Evolutionary conservation across 1,140 invertebrate species (phyloP).

Genomic region (Aphelenchoides fujianensis): DNA sequence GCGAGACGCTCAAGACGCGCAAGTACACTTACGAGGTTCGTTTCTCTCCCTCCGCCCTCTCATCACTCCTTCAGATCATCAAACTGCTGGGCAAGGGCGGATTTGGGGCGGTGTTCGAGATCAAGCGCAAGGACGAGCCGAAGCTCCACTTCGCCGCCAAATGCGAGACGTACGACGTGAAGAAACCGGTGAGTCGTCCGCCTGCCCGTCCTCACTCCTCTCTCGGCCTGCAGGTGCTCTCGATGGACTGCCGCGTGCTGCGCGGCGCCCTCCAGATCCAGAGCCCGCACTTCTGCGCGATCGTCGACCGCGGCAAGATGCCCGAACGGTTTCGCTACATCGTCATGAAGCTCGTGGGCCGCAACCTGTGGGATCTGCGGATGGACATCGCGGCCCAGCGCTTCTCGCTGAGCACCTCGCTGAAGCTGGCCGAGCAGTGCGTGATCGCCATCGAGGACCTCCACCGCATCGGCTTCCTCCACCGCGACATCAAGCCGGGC

Average conservation of each 20-base stretch:
- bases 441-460: slow-evolving; percentile 51
- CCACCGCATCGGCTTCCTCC: slow-evolving; percentile 30
- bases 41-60: not conserved
- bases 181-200: slow-evolving; percentile 17
- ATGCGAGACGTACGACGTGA: slow-evolving; percentile 29
- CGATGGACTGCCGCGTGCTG: slow-evolving; percentile 33
- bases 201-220: not conserved
- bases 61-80: slow-evolving; percentile 18
- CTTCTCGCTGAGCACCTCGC: slow-evolving; percentile 46
- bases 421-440: slow-evolving; percentile 37
- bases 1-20: slow-evolving; percentile 9
- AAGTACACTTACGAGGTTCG: slow-evolving; percentile 27
- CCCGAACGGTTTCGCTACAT: slow-evolving; percentile 18
- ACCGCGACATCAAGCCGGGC: slow-evolving; percentile 37
- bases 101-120: slow-evolving; percentile 28
- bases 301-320: slow-evolving; percentile 29
- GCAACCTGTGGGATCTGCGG: slow-evolving; percentile 47
- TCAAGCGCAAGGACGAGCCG: slow-evolving; percentile 19
- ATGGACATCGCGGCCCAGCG: slow-evolving; percentile 14
- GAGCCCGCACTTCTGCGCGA: slow-evolving; percentile 27
- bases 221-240: slow-evolving; percentile 2
- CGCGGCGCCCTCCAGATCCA: slow-evolving; percentile 24
- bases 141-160: slow-evolving; percentile 19
- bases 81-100: slow-evolving; percentile 30
- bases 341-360: slow-evolving; percentile 42